Evolutionary conservation across 1,140 invertebrate species (phyloP).

Genomic region (Drosophila bifasciata): DNA sequence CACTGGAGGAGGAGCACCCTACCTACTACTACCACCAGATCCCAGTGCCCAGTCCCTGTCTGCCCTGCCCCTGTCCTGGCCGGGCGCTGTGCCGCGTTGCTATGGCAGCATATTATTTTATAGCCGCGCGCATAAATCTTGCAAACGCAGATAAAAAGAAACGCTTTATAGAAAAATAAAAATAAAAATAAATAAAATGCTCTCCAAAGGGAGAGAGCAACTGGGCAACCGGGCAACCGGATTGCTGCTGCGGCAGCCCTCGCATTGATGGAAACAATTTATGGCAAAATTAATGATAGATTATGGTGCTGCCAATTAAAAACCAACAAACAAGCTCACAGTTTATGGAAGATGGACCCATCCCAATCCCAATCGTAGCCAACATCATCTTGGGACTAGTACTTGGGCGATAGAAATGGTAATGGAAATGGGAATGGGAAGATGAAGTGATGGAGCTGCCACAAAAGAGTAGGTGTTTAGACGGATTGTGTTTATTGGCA

Average conservation of each 20-base stretch:
- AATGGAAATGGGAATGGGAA: constrained; percentile 33
- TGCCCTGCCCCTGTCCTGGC: constrained; percentile 15
- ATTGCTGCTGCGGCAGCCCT: constrained; percentile 67
- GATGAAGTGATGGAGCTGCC: constrained; percentile 4
- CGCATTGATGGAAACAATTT: constrained; percentile 81
- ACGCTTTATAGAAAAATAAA: constrained; percentile 80
- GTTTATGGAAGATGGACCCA: constrained; percentile 63
- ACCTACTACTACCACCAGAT: constrained; percentile 25
- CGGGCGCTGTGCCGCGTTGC: constrained; percentile 36
- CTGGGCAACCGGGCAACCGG: constrained; percentile 58
- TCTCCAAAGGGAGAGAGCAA: constrained; percentile 4
- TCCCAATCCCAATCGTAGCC: constrained; percentile 6
- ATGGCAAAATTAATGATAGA: constrained; percentile 83
- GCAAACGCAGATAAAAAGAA: constrained; percentile 83
- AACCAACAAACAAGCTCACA: constrained; percentile 81
- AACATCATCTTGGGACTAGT: neutral
- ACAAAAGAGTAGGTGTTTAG: constrained; percentile 71
- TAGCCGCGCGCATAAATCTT: constrained; percentile 81
- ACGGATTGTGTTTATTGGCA: constrained; percentile 66
- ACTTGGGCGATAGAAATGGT: constrained; percentile 31
- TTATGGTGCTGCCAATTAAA: constrained; percentile 82
- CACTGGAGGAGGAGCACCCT: constrained; percentile 14
- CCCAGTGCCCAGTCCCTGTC: constrained; percentile 28
- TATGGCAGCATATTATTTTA: constrained; percentile 82
- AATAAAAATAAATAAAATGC: constrained; percentile 78